A percentile compares a stretch with the other conserved stretches of the same genome.
Evolutionary conservation across 2,797 vertebrate genomes (phyloP).

Genomic region (Acanthurus lineatus): DNA sequence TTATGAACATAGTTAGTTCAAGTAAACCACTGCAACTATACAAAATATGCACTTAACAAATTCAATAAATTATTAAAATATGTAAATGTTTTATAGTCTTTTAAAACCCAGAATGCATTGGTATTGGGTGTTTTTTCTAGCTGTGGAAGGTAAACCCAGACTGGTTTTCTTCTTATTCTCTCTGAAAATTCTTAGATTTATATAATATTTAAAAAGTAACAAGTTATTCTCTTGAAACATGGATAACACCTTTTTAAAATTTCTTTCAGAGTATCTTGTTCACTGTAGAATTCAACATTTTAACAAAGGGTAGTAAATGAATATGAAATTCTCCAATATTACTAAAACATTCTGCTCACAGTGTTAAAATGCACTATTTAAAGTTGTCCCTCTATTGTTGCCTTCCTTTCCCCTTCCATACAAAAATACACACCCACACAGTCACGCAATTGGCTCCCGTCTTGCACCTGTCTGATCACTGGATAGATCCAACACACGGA

Average conservation of each 20-base stretch:
- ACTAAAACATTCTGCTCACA: slow-evolving; percentile 4
- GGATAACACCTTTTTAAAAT: not conserved
- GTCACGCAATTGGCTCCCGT: slow-evolving; percentile 15
- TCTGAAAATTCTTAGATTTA: not conserved
- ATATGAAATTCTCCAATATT: not conserved
- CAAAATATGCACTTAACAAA: too few relatives aligned
- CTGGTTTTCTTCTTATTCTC: not conserved
- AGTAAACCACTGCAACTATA: too few relatives aligned
- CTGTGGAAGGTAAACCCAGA: not conserved
- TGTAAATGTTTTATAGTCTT: too few relatives aligned
- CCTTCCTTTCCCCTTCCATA: not conserved
- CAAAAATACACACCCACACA: not conserved
- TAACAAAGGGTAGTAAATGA: not conserved
- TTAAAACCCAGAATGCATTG: too few relatives aligned
- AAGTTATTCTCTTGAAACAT: slow-evolving; percentile 11
- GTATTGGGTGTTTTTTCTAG: too few relatives aligned
- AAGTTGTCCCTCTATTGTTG: not conserved
- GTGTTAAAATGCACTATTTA: not conserved
- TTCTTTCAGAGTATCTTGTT: not conserved
- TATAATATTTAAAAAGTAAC: slow-evolving; percentile 7
- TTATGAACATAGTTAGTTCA: not conserved
- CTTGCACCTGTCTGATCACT: slow-evolving; percentile 47
- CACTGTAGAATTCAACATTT: slow-evolving; percentile 16
- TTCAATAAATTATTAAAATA: too few relatives aligned
- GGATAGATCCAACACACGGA: slow-evolving; percentile 39